phyloP scores from a whole-genome alignment of 2,888 invertebrate genomes.

The Eudasyphora cyanicolor region DNA sequence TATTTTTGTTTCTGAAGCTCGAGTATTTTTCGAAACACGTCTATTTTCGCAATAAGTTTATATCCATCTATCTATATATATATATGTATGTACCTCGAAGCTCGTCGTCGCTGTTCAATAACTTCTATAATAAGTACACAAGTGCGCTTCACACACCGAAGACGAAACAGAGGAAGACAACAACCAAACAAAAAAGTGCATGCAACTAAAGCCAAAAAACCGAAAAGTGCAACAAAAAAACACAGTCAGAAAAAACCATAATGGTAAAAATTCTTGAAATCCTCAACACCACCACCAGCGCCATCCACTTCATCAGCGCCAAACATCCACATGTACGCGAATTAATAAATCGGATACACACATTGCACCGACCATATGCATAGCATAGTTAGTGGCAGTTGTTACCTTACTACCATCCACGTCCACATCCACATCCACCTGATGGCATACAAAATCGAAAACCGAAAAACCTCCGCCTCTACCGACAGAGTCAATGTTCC shows the following conservation, averaged over 20 bases:
- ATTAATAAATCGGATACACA: neutral
- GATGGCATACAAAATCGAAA: slow-evolving; percentile 52
- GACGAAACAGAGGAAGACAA: neutral
- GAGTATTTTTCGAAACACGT: slow-evolving; percentile 61
- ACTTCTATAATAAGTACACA: slow-evolving; percentile 58
- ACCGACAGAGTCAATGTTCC: slow-evolving; percentile 29
- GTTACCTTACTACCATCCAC: neutral
- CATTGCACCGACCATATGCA: neutral
- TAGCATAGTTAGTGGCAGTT: neutral
- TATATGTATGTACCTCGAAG: no score
- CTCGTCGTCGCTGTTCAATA: slow-evolving; percentile 64
- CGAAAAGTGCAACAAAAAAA: neutral
- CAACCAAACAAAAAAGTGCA: neutral
- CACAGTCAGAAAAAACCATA: neutral
- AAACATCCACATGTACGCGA: slow-evolving; percentile 7
- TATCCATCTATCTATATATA: slow-evolving; percentile 7
- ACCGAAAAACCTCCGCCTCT: neutral
- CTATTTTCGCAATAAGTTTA: slow-evolving; percentile 59
- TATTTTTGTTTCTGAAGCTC: slow-evolving; percentile 47
- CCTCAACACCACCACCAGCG: slow-evolving; percentile 19
- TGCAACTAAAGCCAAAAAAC: slow-evolving; percentile 22
- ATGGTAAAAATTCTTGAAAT: slow-evolving; percentile 29
- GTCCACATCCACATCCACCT: slow-evolving; percentile 45
- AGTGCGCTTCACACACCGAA: slow-evolving; percentile 60
- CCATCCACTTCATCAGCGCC: neutral